A percentile compares a stretch with the other conserved stretches of the same genome.
phyloP scores from a whole-genome alignment of 2,113 vertebrate species.

The Leptobrachium ailaonicum region DNA sequence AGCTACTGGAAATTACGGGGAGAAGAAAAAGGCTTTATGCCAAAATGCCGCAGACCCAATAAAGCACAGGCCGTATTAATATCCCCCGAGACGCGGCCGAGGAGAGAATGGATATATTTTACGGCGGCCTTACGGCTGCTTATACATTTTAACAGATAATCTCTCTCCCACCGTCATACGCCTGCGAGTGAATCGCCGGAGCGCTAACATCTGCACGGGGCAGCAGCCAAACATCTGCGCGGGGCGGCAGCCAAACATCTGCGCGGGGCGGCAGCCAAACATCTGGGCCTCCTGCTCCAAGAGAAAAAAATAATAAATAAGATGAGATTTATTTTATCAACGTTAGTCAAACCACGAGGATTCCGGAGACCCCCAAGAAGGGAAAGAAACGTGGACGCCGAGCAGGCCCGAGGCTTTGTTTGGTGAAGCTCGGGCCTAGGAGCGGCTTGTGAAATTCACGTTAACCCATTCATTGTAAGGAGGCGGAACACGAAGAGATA shows the following conservation, averaged over 20 bases:
- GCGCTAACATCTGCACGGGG: not conserved
- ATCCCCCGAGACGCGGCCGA: no score
- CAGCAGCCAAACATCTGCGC: not conserved
- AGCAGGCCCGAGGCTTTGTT: not conserved
- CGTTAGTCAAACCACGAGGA: not conserved
- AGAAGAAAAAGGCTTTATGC: no score
- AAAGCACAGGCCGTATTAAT: no score
- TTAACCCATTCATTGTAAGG: no score
- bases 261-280: not conserved
- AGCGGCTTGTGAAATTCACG: no score
- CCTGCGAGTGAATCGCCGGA: not conserved
- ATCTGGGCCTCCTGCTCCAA: not conserved
- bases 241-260: not conserved
- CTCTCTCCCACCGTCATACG: not conserved
- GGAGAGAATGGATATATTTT: not conserved
- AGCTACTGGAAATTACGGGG: no score
- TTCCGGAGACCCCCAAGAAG: not conserved
- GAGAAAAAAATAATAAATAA: not conserved
- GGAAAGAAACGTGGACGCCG: not conserved
- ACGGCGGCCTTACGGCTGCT: not conserved
- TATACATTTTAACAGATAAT: not conserved
- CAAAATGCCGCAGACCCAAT: no score
- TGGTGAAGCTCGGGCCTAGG: not conserved
- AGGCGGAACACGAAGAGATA: no score
- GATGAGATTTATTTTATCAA: not conserved